These are phyloP conservation scores for Enteromius mattozi DNA, from an alignment of 2,797 vertebrate species.

Conservation along the genomic window DNA sequence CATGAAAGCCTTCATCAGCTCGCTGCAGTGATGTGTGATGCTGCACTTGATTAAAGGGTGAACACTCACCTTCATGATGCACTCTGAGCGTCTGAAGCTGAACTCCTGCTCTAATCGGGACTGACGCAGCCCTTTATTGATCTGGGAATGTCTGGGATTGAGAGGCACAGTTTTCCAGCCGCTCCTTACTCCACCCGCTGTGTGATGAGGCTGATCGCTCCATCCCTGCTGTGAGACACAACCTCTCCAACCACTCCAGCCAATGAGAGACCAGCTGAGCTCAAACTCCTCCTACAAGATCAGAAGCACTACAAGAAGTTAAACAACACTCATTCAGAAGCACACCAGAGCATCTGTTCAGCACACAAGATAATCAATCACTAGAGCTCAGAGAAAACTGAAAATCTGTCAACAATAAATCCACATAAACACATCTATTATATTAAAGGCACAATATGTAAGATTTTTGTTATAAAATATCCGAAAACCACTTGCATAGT, in stretches of 20 bases:
- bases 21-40: neutral
- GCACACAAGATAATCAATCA: neutral
- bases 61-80: constrained; percentile 32
- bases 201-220: neutral
- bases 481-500: too few species aligned
- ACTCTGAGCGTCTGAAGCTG: neutral
- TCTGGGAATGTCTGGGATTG: neutral
- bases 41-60: neutral
- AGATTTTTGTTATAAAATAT: too few species aligned
- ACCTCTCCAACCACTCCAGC: neutral
- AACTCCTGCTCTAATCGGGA: neutral
- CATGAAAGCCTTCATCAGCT: neutral
- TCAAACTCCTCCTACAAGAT: constrained; percentile 4
- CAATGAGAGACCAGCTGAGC: constrained; percentile 8
- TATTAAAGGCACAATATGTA: too few species aligned
- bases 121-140: neutral
- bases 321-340: neutral
- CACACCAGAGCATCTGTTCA: too few species aligned
- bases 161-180: constrained; percentile 2
- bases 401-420: neutral
- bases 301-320: constrained; percentile 25
- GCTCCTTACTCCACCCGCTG: neutral
- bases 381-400: neutral
- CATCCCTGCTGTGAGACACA: neutral
- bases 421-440: neutral